Evolutionary conservation across 2,797 vertebrate genomes (phyloP).

Genomic region (Microctenopoma lineatum): DNA sequence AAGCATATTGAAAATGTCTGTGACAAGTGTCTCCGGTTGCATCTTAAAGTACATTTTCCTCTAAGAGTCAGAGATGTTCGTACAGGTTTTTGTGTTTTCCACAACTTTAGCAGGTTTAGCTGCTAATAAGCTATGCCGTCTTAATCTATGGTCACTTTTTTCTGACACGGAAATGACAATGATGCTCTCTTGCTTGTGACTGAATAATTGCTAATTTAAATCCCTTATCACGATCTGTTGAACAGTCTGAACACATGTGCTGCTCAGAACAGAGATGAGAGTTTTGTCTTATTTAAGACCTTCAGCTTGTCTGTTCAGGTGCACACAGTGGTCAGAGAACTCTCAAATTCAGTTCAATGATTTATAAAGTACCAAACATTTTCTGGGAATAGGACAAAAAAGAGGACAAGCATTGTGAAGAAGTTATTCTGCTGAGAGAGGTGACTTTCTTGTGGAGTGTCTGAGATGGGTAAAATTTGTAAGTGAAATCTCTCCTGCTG

Average conservation of each 20-base stretch:
- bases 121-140: constrained; percentile 11
- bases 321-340: constrained; percentile 1
- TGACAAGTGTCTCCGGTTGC: constrained; percentile 13
- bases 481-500: constrained; percentile 29
- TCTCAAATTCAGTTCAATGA: constrained; percentile 19
- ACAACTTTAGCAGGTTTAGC: constrained; percentile 18
- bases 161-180: constrained; percentile 27
- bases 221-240: constrained; percentile 22
- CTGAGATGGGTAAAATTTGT: constrained; percentile 30
- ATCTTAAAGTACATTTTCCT: constrained; percentile 36
- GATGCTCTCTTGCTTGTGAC: constrained; percentile 20
- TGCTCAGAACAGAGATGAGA: constrained; percentile 7
- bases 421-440: not conserved
- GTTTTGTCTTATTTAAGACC: constrained; percentile 1
- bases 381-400: not conserved
- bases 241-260: constrained; percentile 24
- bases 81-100: not conserved
- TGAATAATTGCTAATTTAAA: constrained; percentile 11
- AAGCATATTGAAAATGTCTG: not conserved
- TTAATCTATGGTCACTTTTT: constrained; percentile 11
- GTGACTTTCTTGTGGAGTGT: constrained; percentile 18
- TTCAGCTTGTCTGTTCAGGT: constrained; percentile 11
- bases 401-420: constrained; percentile 9
- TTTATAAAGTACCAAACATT: constrained; percentile 7
- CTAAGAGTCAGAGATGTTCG: not conserved